These are phyloP conservation scores for Lapara coniferarum DNA, from an alignment of 2,888 invertebrate genomes.

Conservation along the genomic window DNA sequence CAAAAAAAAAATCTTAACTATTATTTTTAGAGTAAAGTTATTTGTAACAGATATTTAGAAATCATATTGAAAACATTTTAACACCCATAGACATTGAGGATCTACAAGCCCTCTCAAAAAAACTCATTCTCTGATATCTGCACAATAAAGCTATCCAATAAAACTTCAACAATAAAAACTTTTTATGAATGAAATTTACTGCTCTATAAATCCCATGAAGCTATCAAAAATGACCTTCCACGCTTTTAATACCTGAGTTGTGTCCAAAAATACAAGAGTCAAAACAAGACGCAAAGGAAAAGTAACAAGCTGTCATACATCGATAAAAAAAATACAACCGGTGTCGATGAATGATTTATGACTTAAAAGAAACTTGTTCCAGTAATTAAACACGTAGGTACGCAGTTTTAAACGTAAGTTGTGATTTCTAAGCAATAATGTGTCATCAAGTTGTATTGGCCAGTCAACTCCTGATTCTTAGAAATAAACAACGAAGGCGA, in stretches of 20 bases:
- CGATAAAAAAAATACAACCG: background rate
- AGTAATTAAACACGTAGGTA: background rate
- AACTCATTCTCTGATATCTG: constrained; percentile 7
- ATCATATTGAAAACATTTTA: background rate
- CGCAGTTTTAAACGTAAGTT: background rate
- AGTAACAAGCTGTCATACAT: background rate
- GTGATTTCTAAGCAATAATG: constrained; percentile 2
- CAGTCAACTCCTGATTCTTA: background rate
- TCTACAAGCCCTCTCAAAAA: background rate
- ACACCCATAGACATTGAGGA: background rate
- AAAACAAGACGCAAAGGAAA: constrained; percentile 6
- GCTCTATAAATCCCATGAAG: constrained; percentile 17
- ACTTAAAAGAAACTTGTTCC: constrained; percentile 4
- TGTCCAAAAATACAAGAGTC: constrained; percentile 12
- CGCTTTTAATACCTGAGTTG: constrained; percentile 5
- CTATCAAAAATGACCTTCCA: constrained; percentile 21
- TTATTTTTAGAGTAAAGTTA: background rate
- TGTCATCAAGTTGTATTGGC: background rate
- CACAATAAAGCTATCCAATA: constrained; percentile 19
- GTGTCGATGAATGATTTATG: background rate
- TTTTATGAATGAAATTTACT: constrained; percentile 18
- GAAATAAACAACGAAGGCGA: background rate
- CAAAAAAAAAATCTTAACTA: too few relatives aligned
- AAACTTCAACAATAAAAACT: constrained; percentile 14
- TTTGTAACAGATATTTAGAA: background rate